Evolutionary conservation across 2,113 vertebrate species (phyloP).

Genomic region (Podarcis muralis): DNA sequence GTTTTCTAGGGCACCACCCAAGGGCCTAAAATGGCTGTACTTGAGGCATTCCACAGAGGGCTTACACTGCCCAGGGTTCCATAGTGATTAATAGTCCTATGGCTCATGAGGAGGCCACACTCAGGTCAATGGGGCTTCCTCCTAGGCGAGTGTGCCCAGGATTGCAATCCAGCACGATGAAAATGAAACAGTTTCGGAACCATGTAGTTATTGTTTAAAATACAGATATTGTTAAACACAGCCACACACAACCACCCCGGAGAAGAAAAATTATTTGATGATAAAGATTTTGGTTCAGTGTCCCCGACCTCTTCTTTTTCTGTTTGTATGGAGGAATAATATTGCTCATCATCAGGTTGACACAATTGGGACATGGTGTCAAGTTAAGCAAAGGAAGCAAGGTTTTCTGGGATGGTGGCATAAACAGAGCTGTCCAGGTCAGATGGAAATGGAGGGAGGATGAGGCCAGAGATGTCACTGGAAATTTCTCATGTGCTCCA

Average conservation of each 20-base stretch:
- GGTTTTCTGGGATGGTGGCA: background rate
- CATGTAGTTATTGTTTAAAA: background rate
- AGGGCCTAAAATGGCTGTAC: too few relatives aligned
- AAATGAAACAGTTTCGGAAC: background rate
- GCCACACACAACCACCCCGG: background rate
- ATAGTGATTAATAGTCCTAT: background rate
- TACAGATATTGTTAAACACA: background rate
- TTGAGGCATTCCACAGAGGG: too few relatives aligned
- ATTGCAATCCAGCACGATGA: background rate
- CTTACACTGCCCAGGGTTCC: too few relatives aligned
- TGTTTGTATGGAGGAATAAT: background rate
- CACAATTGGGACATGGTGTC: conserved; percentile 10
- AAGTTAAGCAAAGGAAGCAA: background rate
- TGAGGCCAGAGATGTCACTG: accelerated
- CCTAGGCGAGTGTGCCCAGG: background rate
- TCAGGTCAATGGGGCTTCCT: background rate
- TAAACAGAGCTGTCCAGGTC: background rate
- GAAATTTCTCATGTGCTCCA: background rate
- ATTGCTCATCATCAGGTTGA: conserved; percentile 4
- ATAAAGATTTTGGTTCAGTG: background rate
- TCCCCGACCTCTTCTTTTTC: background rate
- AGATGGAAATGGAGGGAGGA: background rate
- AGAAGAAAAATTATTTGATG: background rate
- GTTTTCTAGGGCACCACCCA: too few relatives aligned
- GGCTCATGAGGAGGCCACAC: background rate